Percentiles rank a stretch among this genome's conserved stretches.
These are phyloP conservation scores for Drosophila aldrichi DNA, from an alignment of 2,888 invertebrate genomes.

Conservation along the genomic window DNA sequence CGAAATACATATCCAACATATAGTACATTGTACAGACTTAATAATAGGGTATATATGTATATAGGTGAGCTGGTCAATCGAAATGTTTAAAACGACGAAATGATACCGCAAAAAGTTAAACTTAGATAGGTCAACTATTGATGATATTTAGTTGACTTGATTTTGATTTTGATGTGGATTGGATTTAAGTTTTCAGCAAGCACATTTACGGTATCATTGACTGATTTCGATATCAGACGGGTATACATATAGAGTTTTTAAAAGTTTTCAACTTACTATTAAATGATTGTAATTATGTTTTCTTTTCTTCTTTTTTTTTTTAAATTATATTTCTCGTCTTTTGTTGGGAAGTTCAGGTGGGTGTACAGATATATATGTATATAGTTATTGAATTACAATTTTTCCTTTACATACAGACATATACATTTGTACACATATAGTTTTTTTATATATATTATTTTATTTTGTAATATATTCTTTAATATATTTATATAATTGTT, in stretches of 20 bases:
- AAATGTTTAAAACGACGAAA: constrained; percentile 1
- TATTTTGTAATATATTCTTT: neutral
- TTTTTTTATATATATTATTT: constrained; percentile 14
- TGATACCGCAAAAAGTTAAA: neutral
- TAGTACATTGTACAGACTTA: constrained; percentile 45
- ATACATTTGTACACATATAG: constrained; percentile 11
- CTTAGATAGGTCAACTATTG: constrained; percentile 9
- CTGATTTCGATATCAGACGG: constrained; percentile 25
- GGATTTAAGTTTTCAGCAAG: constrained; percentile 10
- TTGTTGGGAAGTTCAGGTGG: constrained; percentile 36
- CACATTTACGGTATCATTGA: constrained; percentile 11
- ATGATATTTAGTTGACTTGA: constrained; percentile 1
- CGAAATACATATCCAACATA: constrained; percentile 14
- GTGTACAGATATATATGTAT: constrained; percentile 20
- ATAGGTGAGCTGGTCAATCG: constrained; percentile 1
- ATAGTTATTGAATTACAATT: constrained; percentile 16
- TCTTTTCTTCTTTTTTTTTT: constrained; percentile 3
- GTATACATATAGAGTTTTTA: constrained; percentile 34
- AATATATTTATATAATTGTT: constrained; percentile 10
- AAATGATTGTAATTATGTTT: constrained; percentile 50
- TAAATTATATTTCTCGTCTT: constrained; percentile 16
- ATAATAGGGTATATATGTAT: constrained; percentile 3
- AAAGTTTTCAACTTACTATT: constrained; percentile 43
- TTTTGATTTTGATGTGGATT: neutral
- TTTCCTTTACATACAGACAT: constrained; percentile 18